phyloP scores from a whole-genome alignment of 1,140 invertebrate genomes.

The Sarcophaga peregrina region DNA sequence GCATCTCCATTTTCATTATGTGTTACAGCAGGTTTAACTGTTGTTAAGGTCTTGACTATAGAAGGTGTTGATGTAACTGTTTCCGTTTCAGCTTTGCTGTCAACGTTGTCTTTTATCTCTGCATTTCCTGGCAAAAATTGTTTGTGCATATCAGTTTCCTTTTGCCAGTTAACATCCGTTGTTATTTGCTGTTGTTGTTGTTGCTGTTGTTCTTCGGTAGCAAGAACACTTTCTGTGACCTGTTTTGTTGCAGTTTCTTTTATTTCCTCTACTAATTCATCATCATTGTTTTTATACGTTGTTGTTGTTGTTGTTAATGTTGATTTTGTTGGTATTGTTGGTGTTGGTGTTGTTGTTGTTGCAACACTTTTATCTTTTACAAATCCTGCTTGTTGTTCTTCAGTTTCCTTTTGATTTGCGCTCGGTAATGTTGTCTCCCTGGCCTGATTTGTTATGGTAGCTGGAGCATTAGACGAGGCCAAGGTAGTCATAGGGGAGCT shows the following conservation, averaged over 20 bases:
- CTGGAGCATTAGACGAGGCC: conserved; percentile 45
- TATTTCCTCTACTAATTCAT: not conserved
- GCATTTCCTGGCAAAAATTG: conserved; percentile 1
- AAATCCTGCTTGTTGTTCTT: not conserved
- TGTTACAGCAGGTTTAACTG: not conserved
- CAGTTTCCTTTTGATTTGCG: not conserved
- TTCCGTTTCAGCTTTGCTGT: not conserved
- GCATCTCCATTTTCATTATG: not conserved
- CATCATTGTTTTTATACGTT: not conserved
- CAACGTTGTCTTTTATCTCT: not conserved
- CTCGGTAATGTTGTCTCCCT: conserved; percentile 25
- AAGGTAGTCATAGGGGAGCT: conserved; percentile 28
- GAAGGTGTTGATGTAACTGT: not conserved
- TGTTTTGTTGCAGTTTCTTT: not conserved
- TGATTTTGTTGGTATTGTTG: conserved; percentile 16
- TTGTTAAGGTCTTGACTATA: conserved; percentile 3
- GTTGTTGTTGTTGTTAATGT: not conserved
- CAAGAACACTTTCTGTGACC: not conserved
- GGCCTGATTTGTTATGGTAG: conserved; percentile 33
- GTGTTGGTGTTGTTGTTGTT: conserved; percentile 26
- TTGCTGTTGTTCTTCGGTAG: not conserved
- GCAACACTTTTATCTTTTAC: not conserved
- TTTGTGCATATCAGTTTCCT: conserved; percentile 31
- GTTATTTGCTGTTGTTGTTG: conserved; percentile 19
- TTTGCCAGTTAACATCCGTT: conserved; percentile 26